Evolutionary conservation across 2,797 vertebrate genomes (phyloP).

Genomic region (Anableps anableps): DNA sequence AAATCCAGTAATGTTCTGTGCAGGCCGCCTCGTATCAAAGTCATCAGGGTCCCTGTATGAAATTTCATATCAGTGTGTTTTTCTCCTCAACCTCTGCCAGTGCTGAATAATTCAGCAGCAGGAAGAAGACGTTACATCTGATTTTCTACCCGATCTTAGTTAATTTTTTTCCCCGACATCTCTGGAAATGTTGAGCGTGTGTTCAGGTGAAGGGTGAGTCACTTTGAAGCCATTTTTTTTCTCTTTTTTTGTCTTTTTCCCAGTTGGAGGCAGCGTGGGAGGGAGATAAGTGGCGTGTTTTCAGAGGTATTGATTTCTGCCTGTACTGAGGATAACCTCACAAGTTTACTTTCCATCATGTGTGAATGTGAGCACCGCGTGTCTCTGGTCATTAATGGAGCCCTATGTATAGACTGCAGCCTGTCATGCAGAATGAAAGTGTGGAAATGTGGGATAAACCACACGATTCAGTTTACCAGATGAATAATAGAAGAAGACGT

Average conservation of each 20-base stretch:
- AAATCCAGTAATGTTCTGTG: conserved; percentile 26
- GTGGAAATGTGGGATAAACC: conserved; percentile 26
- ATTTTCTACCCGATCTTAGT: conserved; percentile 58
- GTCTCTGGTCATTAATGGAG: conserved; percentile 40
- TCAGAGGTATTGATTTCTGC: conserved; percentile 69
- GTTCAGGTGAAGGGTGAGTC: conserved; percentile 1
- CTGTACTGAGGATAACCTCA: conserved; percentile 61
- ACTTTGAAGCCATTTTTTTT: conserved; percentile 25
- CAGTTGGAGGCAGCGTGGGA: conserved; percentile 18
- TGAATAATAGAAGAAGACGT: conserved; percentile 6
- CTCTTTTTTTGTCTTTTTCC: conserved; percentile 5
- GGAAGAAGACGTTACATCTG: conserved; percentile 55
- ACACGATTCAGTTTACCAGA: conserved; percentile 29
- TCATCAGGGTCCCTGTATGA: conserved; percentile 51
- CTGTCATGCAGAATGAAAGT: conserved; percentile 35
- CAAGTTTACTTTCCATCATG: conserved; percentile 52
- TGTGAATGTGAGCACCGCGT: conserved; percentile 43
- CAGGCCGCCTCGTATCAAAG: conserved; percentile 50
- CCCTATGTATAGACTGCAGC: conserved; percentile 18
- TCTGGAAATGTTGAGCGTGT: conserved; percentile 46
- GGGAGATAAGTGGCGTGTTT: conserved; percentile 62
- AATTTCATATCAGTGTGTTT: conserved; percentile 58
- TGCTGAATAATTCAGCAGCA: conserved; percentile 71
- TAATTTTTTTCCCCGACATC: conserved; percentile 40
- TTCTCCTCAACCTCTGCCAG: conserved; percentile 56